Percentiles rank a stretch among this genome's conserved stretches.
Evolutionary conservation across 1,140 invertebrate species (phyloP).

Genomic region (Cyclina sinensis): DNA sequence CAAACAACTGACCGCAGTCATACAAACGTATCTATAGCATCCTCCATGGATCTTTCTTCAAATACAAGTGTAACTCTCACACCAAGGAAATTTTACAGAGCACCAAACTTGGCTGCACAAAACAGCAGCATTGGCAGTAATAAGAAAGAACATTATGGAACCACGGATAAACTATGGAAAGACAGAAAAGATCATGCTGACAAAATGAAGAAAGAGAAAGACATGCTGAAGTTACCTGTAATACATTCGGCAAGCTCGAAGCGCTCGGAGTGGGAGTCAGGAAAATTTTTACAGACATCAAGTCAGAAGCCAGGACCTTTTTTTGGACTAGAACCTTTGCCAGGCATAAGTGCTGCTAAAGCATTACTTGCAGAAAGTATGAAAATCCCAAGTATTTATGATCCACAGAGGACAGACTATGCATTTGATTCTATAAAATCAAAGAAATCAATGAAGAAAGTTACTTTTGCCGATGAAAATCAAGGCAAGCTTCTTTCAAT

Average conservation of each 20-base stretch:
- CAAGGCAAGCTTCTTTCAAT: conserved; percentile 10
- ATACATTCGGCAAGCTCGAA: conserved; percentile 63
- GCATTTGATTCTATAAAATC: conserved; percentile 37
- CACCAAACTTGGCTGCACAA: conserved; percentile 65
- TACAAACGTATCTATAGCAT: conserved; percentile 49
- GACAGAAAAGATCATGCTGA: conserved; percentile 49
- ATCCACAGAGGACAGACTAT: conserved; percentile 54
- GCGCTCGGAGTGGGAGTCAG: conserved; percentile 61
- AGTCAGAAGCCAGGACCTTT: background rate
- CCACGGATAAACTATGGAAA: conserved; percentile 31
- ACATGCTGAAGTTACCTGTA: conserved; percentile 56
- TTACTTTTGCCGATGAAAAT: conserved; percentile 67
- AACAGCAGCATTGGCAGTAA: background rate
- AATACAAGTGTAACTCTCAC: conserved; percentile 10
- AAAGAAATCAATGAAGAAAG: conserved; percentile 52
- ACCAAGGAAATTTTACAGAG: conserved; percentile 64
- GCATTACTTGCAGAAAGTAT: conserved; percentile 44
- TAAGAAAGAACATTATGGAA: background rate
- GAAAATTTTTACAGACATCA: conserved; percentile 26
- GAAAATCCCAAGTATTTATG: conserved; percentile 64
- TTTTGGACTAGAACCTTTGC: conserved; percentile 37
- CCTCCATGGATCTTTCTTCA: background rate
- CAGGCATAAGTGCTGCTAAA: conserved; percentile 55
- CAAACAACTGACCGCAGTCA: conserved; percentile 18
- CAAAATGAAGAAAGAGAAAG: conserved; percentile 62